phyloP scores from a whole-genome alignment of 2,888 invertebrate genomes.

The Alloplasta piceator region DNA sequence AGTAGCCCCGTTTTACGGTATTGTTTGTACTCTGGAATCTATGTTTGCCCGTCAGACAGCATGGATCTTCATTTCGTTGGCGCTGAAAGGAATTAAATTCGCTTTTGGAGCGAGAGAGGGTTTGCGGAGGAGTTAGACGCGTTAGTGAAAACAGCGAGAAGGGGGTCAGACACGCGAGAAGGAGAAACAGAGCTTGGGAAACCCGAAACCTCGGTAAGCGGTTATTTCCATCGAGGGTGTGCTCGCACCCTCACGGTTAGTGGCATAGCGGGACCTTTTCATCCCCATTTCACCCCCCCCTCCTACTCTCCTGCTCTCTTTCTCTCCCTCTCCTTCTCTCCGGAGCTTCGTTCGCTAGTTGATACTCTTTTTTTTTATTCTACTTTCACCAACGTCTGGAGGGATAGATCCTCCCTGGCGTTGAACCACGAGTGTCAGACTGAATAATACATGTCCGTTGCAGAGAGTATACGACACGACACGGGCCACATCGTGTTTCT shows the following conservation, averaged over 20 bases:
- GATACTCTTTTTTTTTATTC: slow-evolving; percentile 52
- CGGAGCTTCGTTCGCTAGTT: slow-evolving; percentile 41
- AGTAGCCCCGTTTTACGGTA: too few relatives aligned
- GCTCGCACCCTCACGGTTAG: slow-evolving; percentile 60
- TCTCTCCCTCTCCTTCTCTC: slow-evolving; percentile 15
- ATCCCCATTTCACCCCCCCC: slow-evolving; percentile 29
- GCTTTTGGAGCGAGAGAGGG: not conserved
- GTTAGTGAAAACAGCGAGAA: slow-evolving; percentile 30
- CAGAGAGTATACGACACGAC: slow-evolving; percentile 75
- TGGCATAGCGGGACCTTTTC: slow-evolving; percentile 59
- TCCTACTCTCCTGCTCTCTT: slow-evolving; percentile 28
- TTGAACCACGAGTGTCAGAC: slow-evolving; percentile 76
- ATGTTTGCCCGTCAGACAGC: not conserved
- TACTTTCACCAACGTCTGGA: slow-evolving; percentile 58
- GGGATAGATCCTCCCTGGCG: slow-evolving; percentile 71
- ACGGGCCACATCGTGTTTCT: slow-evolving; percentile 71
- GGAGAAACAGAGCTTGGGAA: slow-evolving; percentile 21
- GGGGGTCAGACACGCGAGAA: slow-evolving; percentile 25
- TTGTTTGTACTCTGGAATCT: not conserved
- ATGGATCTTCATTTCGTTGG: slow-evolving; percentile 19
- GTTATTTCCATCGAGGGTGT: slow-evolving; percentile 63
- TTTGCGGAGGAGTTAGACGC: not conserved
- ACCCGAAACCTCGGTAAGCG: slow-evolving; percentile 65
- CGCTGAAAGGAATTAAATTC: slow-evolving; percentile 36
- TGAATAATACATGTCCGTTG: slow-evolving; percentile 81